Evolutionary conservation across 2,113 vertebrate species (phyloP).

Genomic region (Myotis brandtii): DNA sequence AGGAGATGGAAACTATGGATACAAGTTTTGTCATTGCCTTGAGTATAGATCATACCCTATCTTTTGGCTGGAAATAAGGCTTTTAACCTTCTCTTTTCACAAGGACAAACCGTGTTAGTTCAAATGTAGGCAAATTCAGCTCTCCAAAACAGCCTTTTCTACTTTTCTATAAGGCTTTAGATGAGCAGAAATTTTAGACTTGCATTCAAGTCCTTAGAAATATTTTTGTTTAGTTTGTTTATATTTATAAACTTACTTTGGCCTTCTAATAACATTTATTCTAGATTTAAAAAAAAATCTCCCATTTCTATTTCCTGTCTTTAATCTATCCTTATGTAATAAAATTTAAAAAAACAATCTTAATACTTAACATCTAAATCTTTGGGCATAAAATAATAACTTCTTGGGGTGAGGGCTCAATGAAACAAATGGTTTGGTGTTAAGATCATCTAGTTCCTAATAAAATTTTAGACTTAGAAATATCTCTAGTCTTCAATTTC

Average conservation of each 20-base stretch:
- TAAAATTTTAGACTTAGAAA: constrained; percentile 6
- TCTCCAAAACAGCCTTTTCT: neutral
- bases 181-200: neutral
- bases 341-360: constrained; percentile 19
- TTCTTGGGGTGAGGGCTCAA: neutral
- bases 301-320: neutral
- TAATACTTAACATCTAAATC: neutral
- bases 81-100: neutral
- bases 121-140: neutral
- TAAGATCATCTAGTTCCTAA: neutral
- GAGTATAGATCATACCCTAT: neutral
- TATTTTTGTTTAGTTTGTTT: neutral
- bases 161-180: neutral
- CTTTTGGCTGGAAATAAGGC: neutral
- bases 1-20: neutral
- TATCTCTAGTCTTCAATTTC: neutral
- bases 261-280: constrained; percentile 13
- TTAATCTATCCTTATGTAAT: neutral
- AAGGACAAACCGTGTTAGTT: neutral
- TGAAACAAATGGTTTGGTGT: neutral
- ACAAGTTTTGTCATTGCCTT: neutral
- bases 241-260: neutral
- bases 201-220: neutral
- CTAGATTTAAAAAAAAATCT: neutral
- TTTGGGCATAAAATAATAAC: neutral